Evolutionary conservation across 2,797 vertebrate species (phyloP).

Genomic region (Tiaroga cobitis): DNA sequence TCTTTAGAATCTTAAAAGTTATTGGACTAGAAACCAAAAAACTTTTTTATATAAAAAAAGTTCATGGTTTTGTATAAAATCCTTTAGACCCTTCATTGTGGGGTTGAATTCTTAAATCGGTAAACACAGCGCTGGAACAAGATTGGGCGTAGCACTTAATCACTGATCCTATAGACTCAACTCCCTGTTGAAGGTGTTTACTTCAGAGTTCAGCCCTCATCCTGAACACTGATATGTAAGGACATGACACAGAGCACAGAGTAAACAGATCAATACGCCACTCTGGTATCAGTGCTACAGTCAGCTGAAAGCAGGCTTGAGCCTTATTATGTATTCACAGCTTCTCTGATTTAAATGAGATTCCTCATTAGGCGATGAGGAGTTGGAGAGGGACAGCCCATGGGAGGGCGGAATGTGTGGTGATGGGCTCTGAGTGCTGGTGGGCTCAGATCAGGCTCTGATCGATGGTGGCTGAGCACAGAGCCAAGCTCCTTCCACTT

Average conservation of each 20-base stretch:
- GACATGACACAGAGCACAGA: slow-evolving; percentile 18
- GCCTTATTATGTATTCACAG: slow-evolving; percentile 74
- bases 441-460: slow-evolving; percentile 35
- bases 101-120: not conserved
- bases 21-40: not conserved
- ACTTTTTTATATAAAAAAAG: not conserved
- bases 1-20: not conserved
- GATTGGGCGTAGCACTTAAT: slow-evolving; percentile 12
- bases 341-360: slow-evolving; percentile 78
- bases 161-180: slow-evolving; percentile 43
- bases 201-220: slow-evolving; percentile 16
- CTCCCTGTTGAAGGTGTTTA: slow-evolving; percentile 31
- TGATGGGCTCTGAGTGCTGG: slow-evolving; percentile 30
- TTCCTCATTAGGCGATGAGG: slow-evolving; percentile 73
- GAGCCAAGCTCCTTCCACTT: slow-evolving; percentile 22
- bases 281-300: slow-evolving; percentile 48
- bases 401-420: slow-evolving; percentile 44
- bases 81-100: not conserved
- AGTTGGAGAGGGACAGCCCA: slow-evolving; percentile 56
- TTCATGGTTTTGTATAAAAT: not conserved
- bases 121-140: slow-evolving; percentile 1
- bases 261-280: slow-evolving; percentile 51
- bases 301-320: slow-evolving; percentile 59
- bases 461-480: slow-evolving; percentile 42
- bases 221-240: slow-evolving; percentile 37